Conservation (phyloP, 2,113 vertebrate species). For the Heterotis niloticus region DNA sequence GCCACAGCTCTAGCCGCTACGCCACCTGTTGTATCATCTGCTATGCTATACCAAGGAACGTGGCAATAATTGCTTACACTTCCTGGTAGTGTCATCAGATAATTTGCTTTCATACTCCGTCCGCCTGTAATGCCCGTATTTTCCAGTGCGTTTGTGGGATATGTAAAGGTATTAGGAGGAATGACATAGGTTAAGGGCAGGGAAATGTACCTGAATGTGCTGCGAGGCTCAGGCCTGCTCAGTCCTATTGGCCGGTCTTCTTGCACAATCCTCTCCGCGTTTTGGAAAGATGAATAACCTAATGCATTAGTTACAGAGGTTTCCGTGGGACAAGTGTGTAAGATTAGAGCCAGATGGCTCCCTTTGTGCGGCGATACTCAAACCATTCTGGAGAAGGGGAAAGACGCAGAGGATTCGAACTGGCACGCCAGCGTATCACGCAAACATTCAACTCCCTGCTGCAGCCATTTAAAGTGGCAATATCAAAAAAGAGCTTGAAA, state of each 20-base stretch:
- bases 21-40: no score
- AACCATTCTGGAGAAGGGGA: slow-evolving; percentile 39
- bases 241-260: slow-evolving; percentile 13
- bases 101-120: neutral
- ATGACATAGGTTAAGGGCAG: slow-evolving; percentile 28
- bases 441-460: neutral
- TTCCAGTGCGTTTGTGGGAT: neutral
- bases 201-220: slow-evolving; percentile 21
- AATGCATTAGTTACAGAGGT: slow-evolving; percentile 64
- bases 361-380: slow-evolving; percentile 47
- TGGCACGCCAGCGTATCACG: slow-evolving; percentile 45
- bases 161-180: neutral
- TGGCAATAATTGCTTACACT: neutral
- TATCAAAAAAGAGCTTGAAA: neutral
- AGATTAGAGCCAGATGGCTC: slow-evolving; percentile 71
- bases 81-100: slow-evolving; percentile 8
- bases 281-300: slow-evolving; percentile 50
- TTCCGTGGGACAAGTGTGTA: slow-evolving; percentile 59
- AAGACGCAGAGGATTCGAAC: slow-evolving; percentile 42
- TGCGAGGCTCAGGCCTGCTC: slow-evolving; percentile 30
- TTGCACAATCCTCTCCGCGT: slow-evolving; percentile 45
- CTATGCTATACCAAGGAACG: no score
- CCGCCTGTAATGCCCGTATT: neutral
- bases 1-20: no score
- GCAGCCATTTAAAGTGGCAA: neutral